Conservation (phyloP, 2,888 invertebrate genomes). For the Drosophila tripunctata region DNA sequence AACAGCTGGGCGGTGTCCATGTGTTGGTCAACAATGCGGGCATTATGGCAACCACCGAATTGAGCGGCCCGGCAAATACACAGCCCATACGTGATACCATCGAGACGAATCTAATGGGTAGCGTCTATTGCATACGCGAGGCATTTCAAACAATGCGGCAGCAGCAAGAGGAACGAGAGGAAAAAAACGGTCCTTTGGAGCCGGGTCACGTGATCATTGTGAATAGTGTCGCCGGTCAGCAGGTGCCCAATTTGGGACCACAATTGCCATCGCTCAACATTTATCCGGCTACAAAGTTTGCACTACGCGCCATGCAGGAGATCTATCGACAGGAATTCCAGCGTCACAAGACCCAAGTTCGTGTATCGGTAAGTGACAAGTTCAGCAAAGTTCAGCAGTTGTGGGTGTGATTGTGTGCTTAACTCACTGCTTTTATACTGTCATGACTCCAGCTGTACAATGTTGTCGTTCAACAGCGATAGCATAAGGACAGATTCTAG, state of each 20-base stretch:
- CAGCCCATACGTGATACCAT: conserved; percentile 82
- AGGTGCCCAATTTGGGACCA: conserved; percentile 80
- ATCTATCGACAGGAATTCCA: conserved; percentile 84
- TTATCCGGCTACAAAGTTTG: conserved; percentile 84
- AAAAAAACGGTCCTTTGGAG: conserved; percentile 55
- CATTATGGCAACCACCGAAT: conserved; percentile 79
- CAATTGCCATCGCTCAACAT: conserved; percentile 82
- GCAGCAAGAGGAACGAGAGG: conserved; percentile 66
- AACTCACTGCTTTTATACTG: not conserved
- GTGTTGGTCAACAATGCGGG: conserved; percentile 88
- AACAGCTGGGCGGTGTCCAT: conserved; percentile 86
- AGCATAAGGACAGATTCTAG: too few species aligned
- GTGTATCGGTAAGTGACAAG: conserved; percentile 79
- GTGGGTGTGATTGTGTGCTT: not conserved
- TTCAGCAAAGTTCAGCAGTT: not conserved
- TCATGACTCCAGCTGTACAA: not conserved
- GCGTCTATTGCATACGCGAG: conserved; percentile 85
- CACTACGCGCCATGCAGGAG: conserved; percentile 84
- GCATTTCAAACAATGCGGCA: conserved; percentile 85
- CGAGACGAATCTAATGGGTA: conserved; percentile 85
- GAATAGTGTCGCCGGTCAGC: conserved; percentile 83
- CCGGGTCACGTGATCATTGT: conserved; percentile 86
- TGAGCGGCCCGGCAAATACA: conserved; percentile 66
- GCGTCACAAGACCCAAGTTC: conserved; percentile 78
- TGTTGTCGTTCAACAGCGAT: too few species aligned